Evolutionary conservation across 2,888 invertebrate species (phyloP).

Genomic region (Acleris laterana): DNA sequence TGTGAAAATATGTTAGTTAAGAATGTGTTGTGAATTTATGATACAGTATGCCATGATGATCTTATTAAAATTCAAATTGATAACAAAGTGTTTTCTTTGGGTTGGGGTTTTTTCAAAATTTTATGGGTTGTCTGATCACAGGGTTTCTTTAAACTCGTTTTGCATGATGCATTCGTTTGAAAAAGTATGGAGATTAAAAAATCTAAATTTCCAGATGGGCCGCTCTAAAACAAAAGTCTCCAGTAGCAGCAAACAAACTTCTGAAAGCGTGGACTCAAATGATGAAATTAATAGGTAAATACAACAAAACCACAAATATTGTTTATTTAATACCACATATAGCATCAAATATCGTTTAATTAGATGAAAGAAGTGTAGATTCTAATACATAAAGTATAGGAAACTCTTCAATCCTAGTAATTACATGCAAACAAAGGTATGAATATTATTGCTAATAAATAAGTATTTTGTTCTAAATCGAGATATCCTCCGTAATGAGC

Average conservation of each 20-base stretch:
- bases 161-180: slow-evolving; percentile 24
- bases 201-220: slow-evolving; percentile 67
- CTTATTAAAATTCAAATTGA: slow-evolving; percentile 42
- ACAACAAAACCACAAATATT: slow-evolving; percentile 42
- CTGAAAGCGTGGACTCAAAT: slow-evolving; percentile 67
- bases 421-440: too few species aligned
- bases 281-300: slow-evolving; percentile 81
- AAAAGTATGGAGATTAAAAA: slow-evolving; percentile 22
- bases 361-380: too few species aligned
- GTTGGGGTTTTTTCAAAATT: neutral
- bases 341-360: neutral
- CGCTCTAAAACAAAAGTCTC: slow-evolving; percentile 71
- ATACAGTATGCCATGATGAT: slow-evolving; percentile 14
- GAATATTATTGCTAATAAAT: too few species aligned
- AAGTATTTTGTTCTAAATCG: too few species aligned
- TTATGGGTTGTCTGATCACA: neutral
- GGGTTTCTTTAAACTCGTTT: slow-evolving; percentile 9
- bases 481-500: too few species aligned
- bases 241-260: slow-evolving; percentile 70
- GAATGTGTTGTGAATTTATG: slow-evolving; percentile 20
- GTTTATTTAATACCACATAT: neutral
- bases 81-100: slow-evolving; percentile 46
- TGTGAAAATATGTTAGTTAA: slow-evolving; percentile 16
- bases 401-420: too few species aligned
- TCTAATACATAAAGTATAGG: too few species aligned